Evolutionary conservation across 2,888 invertebrate species (phyloP), one percentile per base, ranked within the genome.

Genomic region (Cinara cedri): DNA sequence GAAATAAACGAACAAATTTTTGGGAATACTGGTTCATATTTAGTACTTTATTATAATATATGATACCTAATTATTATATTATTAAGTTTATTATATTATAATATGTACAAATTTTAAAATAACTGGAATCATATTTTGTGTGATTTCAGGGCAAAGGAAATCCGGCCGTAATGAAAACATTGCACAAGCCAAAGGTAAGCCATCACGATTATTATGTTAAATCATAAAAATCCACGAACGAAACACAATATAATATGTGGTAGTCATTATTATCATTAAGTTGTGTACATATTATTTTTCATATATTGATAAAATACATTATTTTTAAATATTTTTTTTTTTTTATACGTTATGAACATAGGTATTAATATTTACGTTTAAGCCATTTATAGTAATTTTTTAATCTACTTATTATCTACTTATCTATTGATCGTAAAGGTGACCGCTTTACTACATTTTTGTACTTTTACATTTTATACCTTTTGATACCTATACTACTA

Each of bases 141-240:
- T 78, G 57, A 51, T 78, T 78, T 70, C 60, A 78, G 78, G 49
- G 68, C 51, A 78, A 78, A 78, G 78, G 78, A 42, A 78, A 78
- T 68, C 19, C 78, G 6, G 60, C 26, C 8, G 19, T 78, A 11
- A 68, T 78, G 57, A 78, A 78, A 78, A 60, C 78, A 49, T 78
- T 78, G 68, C 78, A 78, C 68, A 78, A 78, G 60, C 78, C 78
- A 78, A 78, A 78, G 78, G 78, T 78, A 78, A 78, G 78, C 78
- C 49, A 34, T 34, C 34, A 78, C 16, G 76, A 76, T 66, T 66
- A 65, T 76, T 76, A 76, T 76, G 76, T 78, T 78, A 70, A 78
- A 60, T 78, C 78, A 78, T 78, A 78, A 78, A 74, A 60, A 60
- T 46, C 34, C 63, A 16, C 16, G 74, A 74, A 42, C 54, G 10